These are phyloP conservation scores for Choristoneura rosaceana DNA, from an alignment of 2,888 invertebrate genomes.

Conservation along the genomic window DNA sequence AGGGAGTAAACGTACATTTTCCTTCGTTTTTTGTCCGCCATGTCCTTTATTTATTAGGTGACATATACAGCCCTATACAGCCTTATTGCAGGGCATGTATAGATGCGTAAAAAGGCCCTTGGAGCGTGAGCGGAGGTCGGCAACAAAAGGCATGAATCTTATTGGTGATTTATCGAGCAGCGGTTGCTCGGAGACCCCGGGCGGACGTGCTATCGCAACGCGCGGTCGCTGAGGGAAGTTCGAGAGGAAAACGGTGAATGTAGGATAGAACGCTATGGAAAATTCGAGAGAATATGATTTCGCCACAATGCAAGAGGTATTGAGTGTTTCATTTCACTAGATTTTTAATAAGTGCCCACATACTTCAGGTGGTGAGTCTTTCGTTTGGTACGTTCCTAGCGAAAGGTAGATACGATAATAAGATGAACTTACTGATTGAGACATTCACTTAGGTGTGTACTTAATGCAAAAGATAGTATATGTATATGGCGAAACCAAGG, in stretches of 20 bases:
- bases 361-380: too few species aligned
- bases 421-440: too few species aligned
- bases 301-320: not conserved
- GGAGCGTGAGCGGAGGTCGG: slow-evolving; percentile 45
- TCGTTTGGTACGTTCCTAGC: too few species aligned
- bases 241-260: not conserved
- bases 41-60: slow-evolving; percentile 32
- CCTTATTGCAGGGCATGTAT: slow-evolving; percentile 20
- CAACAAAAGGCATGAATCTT: slow-evolving; percentile 68
- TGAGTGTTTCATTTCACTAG: too few species aligned
- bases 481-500: too few species aligned
- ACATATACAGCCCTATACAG: slow-evolving; percentile 5
- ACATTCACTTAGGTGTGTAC: too few species aligned
- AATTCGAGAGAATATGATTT: not conserved
- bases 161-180: slow-evolving; percentile 66
- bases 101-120: slow-evolving; percentile 35
- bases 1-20: not conserved
- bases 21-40: slow-evolving; percentile 3
- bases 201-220: slow-evolving; percentile 25
- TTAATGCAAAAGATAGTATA: too few species aligned
- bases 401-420: too few species aligned
- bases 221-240: slow-evolving; percentile 8
- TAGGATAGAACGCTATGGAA: slow-evolving; percentile 1
- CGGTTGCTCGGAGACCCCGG: slow-evolving; percentile 25
- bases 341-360: too few species aligned